Evolutionary conservation across 2,113 vertebrate species (phyloP).

Genomic region (Oxyruncus cristatus): DNA sequence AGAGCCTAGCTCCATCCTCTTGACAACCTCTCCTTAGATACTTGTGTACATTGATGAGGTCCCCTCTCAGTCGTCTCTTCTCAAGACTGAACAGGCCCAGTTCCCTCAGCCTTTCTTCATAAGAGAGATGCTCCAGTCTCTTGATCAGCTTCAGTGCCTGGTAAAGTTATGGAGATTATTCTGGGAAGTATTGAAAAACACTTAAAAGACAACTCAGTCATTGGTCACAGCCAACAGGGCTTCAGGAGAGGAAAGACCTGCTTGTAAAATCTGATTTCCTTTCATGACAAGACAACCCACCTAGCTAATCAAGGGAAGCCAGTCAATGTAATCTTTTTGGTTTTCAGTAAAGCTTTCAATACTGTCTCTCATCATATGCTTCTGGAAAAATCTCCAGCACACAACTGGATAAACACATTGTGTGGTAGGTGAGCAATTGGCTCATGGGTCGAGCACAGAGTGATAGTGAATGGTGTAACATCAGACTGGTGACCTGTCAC

Average conservation of each 20-base stretch:
- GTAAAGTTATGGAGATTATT: not conserved
- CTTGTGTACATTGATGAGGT: not conserved
- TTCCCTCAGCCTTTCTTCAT: not conserved
- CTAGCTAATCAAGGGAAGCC: not conserved
- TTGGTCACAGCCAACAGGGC: not conserved
- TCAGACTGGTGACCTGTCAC: not conserved
- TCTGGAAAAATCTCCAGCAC: not conserved
- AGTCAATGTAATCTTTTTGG: not conserved
- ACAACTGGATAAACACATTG: not conserved
- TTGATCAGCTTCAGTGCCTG: not conserved
- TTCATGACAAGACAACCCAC: not conserved
- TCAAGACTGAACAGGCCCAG: fast-evolving
- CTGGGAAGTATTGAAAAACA: not conserved
- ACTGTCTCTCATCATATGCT: not conserved
- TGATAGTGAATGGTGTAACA: not conserved
- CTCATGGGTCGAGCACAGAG: not conserved
- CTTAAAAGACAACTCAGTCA: not conserved
- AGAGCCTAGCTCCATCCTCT: not conserved
- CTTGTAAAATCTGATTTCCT: not conserved
- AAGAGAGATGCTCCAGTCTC: not conserved
- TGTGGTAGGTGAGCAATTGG: not conserved
- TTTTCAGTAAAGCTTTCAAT: not conserved
- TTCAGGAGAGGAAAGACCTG: not conserved
- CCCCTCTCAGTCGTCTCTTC: not conserved
- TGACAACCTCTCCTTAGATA: not conserved